Base-by-base conservation (phyloP, 1,140 invertebrate genomes). In the Theocolax elegans region DNA sequence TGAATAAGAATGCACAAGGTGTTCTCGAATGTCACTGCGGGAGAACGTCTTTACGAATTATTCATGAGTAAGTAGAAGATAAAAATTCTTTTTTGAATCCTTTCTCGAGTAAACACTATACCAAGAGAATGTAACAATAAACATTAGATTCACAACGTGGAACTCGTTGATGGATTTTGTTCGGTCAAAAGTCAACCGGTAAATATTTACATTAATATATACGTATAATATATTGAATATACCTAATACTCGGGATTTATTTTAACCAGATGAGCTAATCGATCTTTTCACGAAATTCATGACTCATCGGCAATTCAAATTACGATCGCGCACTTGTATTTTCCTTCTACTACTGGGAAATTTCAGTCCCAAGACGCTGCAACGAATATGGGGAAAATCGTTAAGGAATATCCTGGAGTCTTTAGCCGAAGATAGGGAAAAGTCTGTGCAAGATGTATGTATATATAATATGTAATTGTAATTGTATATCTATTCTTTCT, bases 81-180 rank as follows among this genome's bases (percentile, higher is more conserved):
- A n/a, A n/a, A n/a, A n/a, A n/a, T n/a, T n/a, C n/a, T n/a, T n/a
- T n/a, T n/a, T n/a, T n/a, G n/a, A n/a, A n/a, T n/a, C n/a, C n/a
- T n/a, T n/a, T n/a, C n/a, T n/a, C n/a, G n/a, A n/a, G n/a, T n/a
- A n/a, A n/a, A n/a, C n/a, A n/a, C n/a, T n/a, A n/a, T n/a, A n/a
- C n/a, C n/a, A n/a, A n/a, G n/a, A n/a, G n/a, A n/a, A n/a, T n/a
- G n/a, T n/a, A n/a, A n/a, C n/a, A n/a, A n/a, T n/a, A n/a, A n/a
- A n/a, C n/a, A n/a, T n/a, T n/a, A n/a, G n/a, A n/a, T n/a, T n/a
- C n/a, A n/a, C n/a, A 92, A 94, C 77, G 89, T 89, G 0, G 90
- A 91, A 65, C 86, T 94, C 0, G 89, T 95, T 0, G 92, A 93
- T 76, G 89, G 73, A 89, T 95, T 64, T 78, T 93, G 0, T 59